Percentiles rank a stretch among this genome's conserved stretches.
phyloP scores from a whole-genome alignment of 2,113 vertebrate species.

The Platysteira castanea region DNA sequence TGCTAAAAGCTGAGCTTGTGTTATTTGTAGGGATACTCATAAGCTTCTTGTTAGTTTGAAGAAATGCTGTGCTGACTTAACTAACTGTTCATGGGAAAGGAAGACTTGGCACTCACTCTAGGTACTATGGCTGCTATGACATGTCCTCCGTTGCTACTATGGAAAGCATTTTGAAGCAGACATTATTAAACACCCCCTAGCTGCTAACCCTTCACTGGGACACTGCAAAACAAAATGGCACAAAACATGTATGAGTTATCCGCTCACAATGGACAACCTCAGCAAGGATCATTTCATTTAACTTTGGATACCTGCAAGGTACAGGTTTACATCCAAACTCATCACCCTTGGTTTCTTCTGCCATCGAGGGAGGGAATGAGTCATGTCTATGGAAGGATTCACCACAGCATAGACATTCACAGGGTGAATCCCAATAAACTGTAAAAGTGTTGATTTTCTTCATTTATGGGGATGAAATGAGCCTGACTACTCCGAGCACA shows the following conservation, averaged over 20 bases:
- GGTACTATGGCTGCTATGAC: neutral
- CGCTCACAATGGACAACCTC: neutral
- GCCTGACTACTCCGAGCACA: neutral
- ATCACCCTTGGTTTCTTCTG: neutral
- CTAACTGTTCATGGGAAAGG: neutral
- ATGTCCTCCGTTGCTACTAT: neutral
- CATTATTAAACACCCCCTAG: neutral
- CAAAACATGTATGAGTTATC: neutral
- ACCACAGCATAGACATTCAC: neutral
- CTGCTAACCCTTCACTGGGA: neutral
- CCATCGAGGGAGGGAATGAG: neutral
- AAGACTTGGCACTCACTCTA: neutral
- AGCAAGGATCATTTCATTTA: neutral
- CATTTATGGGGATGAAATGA: neutral
- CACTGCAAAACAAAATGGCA: neutral
- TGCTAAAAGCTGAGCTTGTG: neutral
- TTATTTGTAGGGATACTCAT: neutral
- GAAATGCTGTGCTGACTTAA: neutral
- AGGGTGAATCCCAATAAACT: neutral
- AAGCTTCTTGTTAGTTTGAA: neutral
- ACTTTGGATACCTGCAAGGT: neutral
- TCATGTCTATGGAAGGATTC: neutral
- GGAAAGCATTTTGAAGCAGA: neutral
- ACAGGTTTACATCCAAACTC: fast-evolving
- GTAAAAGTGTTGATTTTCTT: neutral